Percentiles rank a stretch among this genome's conserved stretches.
Conservation (phyloP, 1,140 invertebrate species). For the Euborellia annulipes region DNA sequence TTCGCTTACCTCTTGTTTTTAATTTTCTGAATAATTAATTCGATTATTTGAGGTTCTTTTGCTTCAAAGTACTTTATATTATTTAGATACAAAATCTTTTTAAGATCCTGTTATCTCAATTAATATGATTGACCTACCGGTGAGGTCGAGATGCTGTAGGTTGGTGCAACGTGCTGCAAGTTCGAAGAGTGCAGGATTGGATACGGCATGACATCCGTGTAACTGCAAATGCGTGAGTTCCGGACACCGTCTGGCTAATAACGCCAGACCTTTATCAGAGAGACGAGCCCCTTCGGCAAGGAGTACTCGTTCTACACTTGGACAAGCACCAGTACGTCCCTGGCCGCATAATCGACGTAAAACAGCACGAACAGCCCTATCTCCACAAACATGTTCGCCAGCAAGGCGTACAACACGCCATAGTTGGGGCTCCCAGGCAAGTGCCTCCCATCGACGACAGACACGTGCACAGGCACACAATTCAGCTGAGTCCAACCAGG, state of each 20-base stretch:
- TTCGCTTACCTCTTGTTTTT: too few species aligned
- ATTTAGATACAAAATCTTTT: too few species aligned
- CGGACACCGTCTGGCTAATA: constrained; percentile 51
- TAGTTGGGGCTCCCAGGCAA: constrained; percentile 63
- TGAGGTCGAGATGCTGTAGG: constrained; percentile 55
- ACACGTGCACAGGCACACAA: constrained; percentile 64
- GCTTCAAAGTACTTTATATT: too few species aligned
- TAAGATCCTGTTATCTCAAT: too few species aligned
- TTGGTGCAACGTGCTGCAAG: constrained; percentile 46
- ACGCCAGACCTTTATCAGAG: constrained; percentile 53
- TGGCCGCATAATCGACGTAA: constrained; percentile 39
- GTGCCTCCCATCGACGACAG: constrained; percentile 60
- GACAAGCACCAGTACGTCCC: constrained; percentile 37
- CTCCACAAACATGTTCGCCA: constrained; percentile 45
- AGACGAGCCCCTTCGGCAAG: constrained; percentile 54
- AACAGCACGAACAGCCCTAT: constrained; percentile 48
- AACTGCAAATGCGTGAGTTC: constrained; percentile 54
- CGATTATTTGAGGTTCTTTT: too few species aligned
- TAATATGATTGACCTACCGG: constrained; percentile 48
- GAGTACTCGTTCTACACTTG: constrained; percentile 43
- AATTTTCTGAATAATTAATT: too few species aligned
- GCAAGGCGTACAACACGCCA: constrained; percentile 53
- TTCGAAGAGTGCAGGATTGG: constrained; percentile 47
- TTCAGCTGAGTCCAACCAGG: constrained; percentile 58
- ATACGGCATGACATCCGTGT: constrained; percentile 48